A percentile compares a stretch with the other conserved stretches of the same genome.
phyloP scores from a whole-genome alignment of 2,888 invertebrate species.

The Molorchus minor region DNA sequence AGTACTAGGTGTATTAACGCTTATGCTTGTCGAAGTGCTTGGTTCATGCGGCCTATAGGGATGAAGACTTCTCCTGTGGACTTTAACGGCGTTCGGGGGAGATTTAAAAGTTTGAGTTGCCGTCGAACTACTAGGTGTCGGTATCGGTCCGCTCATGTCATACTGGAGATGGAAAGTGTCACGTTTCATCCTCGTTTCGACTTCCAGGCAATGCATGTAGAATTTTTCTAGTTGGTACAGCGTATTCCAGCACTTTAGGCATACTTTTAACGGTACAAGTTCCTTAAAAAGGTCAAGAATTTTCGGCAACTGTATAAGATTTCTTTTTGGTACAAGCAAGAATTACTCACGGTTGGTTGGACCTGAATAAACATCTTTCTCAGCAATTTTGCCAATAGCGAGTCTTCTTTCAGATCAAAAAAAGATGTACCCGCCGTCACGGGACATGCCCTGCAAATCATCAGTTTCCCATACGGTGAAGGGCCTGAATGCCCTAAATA shows the following conservation, averaged over 20 bases:
- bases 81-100: too few relatives aligned
- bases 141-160: too few relatives aligned
- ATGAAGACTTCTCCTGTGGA: too few relatives aligned
- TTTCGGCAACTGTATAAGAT: not conserved
- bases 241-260: conserved; percentile 16
- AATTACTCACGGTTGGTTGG: conserved; percentile 4
- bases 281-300: not conserved
- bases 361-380: conserved; percentile 11
- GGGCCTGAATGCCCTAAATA: not conserved
- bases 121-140: too few relatives aligned
- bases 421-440: not conserved
- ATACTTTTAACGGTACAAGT: conserved; percentile 10
- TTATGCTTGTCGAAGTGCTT: too few relatives aligned
- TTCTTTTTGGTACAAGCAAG: not conserved
- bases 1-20: too few relatives aligned
- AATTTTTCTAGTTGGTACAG: conserved; percentile 5
- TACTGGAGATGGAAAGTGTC: too few relatives aligned
- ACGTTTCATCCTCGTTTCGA: conserved; percentile 8
- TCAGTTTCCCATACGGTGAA: conserved; percentile 2
- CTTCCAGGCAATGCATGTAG: not conserved
- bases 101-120: too few relatives aligned
- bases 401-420: not conserved
- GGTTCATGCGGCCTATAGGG: too few relatives aligned
- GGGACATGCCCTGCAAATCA: conserved; percentile 2
- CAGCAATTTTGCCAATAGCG: not conserved